These are phyloP conservation scores for Anolis carolinensis DNA, from an alignment of 2,113 vertebrate species.

Conservation along the genomic window DNA sequence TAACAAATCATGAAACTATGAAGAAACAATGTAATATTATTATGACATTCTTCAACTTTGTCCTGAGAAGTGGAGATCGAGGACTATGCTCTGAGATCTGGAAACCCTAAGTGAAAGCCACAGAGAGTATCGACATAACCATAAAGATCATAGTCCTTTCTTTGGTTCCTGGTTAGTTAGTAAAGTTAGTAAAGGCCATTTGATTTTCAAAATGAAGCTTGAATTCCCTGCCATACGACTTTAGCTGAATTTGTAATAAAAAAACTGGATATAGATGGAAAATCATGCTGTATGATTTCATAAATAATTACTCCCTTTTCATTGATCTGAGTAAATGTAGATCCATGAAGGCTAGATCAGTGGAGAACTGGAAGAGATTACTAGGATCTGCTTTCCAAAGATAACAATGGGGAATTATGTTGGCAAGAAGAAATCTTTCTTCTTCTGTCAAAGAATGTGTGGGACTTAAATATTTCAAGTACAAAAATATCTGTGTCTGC, in stretches of 20 bases:
- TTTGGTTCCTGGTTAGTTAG: background rate
- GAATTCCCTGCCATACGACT: background rate
- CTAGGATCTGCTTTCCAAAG: constrained; percentile 44
- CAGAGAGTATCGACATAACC: background rate
- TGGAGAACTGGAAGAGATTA: constrained; percentile 17
- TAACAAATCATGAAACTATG: too few relatives aligned
- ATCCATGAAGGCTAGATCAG: constrained; percentile 37
- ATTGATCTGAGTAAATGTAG: constrained; percentile 25
- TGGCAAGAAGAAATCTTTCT: constrained; percentile 14
- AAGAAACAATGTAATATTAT: too few relatives aligned
- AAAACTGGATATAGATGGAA: background rate
- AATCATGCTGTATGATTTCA: background rate
- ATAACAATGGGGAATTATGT: constrained; percentile 45
- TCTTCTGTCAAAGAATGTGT: constrained; percentile 40
- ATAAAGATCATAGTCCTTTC: background rate
- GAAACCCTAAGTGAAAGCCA: too few relatives aligned
- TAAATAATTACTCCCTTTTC: background rate
- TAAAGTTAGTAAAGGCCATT: background rate
- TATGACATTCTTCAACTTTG: too few relatives aligned
- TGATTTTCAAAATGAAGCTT: background rate
- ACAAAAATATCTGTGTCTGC: background rate
- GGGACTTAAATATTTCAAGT: constrained; percentile 52
- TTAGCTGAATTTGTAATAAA: background rate
- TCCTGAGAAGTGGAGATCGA: too few relatives aligned
- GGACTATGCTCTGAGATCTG: too few relatives aligned